These are phyloP conservation scores for Perodicticus potto DNA, from an alignment of 2,797 vertebrate genomes.

Conservation along the genomic window DNA sequence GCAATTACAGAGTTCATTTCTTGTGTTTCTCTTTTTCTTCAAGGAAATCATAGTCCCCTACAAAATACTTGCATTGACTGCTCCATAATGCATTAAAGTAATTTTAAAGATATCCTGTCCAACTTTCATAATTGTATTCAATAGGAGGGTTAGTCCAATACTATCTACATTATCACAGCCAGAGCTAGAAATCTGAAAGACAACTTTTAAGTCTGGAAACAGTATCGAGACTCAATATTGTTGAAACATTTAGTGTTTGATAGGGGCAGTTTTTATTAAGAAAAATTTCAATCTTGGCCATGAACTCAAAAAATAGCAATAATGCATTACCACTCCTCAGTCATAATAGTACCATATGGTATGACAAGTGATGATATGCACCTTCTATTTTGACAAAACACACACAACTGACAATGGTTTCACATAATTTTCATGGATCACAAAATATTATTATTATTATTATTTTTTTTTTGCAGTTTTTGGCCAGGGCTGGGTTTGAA, in stretches of 20 bases:
- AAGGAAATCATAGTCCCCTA: background rate
- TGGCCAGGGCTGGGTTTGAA: too few relatives aligned
- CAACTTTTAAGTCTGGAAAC: slow-evolving; percentile 29
- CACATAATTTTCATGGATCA: background rate
- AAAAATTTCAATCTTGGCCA: background rate
- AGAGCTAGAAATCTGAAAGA: slow-evolving; percentile 34
- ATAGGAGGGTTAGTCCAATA: background rate
- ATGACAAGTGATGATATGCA: background rate
- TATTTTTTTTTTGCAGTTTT: too few relatives aligned
- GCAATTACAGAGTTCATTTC: background rate
- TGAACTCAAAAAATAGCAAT: background rate
- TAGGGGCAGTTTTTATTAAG: slow-evolving; percentile 27
- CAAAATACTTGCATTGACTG: background rate
- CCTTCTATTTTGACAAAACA: background rate
- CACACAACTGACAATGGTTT: background rate
- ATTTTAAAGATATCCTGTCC: background rate
- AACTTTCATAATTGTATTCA: background rate
- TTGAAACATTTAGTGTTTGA: slow-evolving; percentile 1
- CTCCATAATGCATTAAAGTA: background rate
- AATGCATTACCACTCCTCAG: background rate
- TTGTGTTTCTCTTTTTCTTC: background rate
- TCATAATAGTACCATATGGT: background rate
- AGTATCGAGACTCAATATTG: background rate
- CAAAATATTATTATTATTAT: background rate
- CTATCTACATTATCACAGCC: background rate